Evolutionary conservation across 2,888 invertebrate genomes (phyloP), one percentile per base, ranked within the genome.

Genomic region (Acronicta alni): DNA sequence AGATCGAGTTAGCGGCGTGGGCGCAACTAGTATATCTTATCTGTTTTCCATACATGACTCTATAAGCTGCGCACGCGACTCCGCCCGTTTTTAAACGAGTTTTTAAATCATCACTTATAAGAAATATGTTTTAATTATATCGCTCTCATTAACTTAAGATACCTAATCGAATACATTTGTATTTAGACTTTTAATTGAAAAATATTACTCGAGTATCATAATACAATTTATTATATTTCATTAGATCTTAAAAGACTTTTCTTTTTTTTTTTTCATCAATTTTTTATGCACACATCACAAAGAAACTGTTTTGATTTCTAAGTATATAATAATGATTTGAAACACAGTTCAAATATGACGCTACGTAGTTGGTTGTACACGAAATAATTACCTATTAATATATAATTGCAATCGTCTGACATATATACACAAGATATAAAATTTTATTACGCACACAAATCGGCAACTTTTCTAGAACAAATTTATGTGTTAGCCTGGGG

Each of bases 401-500:
- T 30, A 12, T 10, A 10, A 20, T 17, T 49, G 12, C 17, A 42
- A 26, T 18, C 41, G 15, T 64, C 43, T 44, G 30, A 48, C 52
- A 39, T 10, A 59, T 17, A 54, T 18, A 58, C 44, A 14, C 0
- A 49, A 37, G 16, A 30, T 16, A 38, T 26, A 56, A 54, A 46
- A 47, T 54, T 30, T 42, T 57, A 57, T 39, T 48, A 49, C 47
- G 37, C 80, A 86, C 83, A 84, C 80, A 72, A 88, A 88, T 85
- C 84, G 82, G 77, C 84, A 73, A 81, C 75, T 87, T 88, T 86
- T 85, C 79, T 80, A 77, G 72, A 72, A 74, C 81, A 82, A 51
- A 90, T 88, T 89, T 87, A 89, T 89, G 87, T 84, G 73, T 64
- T 35, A 15, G 88, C 89, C 75, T 32, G 58, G 52, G 86, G 89